phyloP scores from a whole-genome alignment of 1,140 invertebrate species.

The Drosophila mauritiana region DNA sequence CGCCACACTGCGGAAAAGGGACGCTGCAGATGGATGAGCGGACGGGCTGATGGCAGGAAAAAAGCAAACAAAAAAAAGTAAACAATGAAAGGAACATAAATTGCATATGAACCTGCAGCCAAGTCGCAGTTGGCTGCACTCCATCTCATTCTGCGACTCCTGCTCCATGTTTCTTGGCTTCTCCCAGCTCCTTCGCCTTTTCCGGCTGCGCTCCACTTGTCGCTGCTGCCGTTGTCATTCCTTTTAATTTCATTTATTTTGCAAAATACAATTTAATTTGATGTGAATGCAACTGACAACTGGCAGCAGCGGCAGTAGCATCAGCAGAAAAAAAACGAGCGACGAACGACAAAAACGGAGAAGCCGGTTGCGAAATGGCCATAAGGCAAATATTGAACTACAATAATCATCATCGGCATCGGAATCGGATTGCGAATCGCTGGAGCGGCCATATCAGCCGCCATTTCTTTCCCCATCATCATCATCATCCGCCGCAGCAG shows the following conservation, averaged over 20 bases:
- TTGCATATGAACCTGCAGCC: slow-evolving; percentile 55
- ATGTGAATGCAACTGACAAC: slow-evolving; percentile 81
- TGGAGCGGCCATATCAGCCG: slow-evolving; percentile 53
- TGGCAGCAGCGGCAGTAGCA: slow-evolving; percentile 43
- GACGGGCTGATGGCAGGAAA: slow-evolving; percentile 3
- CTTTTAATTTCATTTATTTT: slow-evolving; percentile 83
- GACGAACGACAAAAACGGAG: slow-evolving; percentile 53
- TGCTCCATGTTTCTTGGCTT: slow-evolving; percentile 23
- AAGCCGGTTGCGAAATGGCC: slow-evolving; percentile 54
- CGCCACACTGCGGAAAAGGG: slow-evolving; percentile 2
- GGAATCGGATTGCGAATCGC: slow-evolving; percentile 34
- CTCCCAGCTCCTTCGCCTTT: slow-evolving; percentile 38
- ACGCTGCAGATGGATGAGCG: slow-evolving; percentile 34
- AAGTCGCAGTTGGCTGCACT: slow-evolving; percentile 52
- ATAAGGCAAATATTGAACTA: slow-evolving; percentile 83
- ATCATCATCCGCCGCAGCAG: slow-evolving; percentile 39
- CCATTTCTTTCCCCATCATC: slow-evolving; percentile 67
- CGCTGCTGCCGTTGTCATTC: slow-evolving; percentile 70
- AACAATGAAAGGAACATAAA: slow-evolving; percentile 58
- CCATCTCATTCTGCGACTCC: slow-evolving; percentile 33
- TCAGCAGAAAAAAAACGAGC: slow-evolving; percentile 21
- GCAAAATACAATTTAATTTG: slow-evolving; percentile 82
- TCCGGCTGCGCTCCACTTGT: slow-evolving; percentile 50
- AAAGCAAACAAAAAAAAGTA: neutral
- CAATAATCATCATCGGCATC: slow-evolving; percentile 79